Conservation (phyloP, 2,797 vertebrate genomes). For the Lepilemur septentrionalis region DNA sequence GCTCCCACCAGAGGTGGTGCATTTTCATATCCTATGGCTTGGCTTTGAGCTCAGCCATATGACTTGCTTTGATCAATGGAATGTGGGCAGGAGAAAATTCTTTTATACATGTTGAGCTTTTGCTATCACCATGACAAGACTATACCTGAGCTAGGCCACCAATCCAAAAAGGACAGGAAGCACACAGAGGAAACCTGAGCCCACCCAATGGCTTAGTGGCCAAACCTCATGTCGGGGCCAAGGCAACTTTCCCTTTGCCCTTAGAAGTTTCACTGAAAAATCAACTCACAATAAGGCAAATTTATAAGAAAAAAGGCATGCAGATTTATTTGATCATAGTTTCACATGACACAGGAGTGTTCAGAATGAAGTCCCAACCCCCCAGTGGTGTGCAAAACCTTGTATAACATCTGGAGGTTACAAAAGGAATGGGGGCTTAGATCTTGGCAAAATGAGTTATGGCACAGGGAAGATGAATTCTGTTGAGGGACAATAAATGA, state of each 20-base stretch:
- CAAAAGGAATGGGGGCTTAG: background rate
- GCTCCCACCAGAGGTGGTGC: background rate
- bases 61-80: background rate
- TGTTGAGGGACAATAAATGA: background rate
- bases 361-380: background rate
- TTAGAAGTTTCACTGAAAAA: background rate
- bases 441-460: background rate
- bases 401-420: background rate
- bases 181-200: background rate
- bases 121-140: background rate
- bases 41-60: background rate
- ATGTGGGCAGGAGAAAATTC: background rate
- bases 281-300: background rate
- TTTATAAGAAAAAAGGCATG: background rate
- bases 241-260: background rate
- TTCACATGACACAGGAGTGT: background rate
- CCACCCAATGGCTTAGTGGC: background rate
- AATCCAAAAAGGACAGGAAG: background rate
- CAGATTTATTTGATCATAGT: background rate
- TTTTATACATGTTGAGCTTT: background rate
- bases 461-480: background rate
- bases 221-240: background rate
- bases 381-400: background rate
- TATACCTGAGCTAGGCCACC: background rate
- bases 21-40: background rate